Evolutionary conservation across 2,888 invertebrate genomes (phyloP), one percentile per base, ranked within the genome.

Genomic region (Callyntrura sp.): DNA sequence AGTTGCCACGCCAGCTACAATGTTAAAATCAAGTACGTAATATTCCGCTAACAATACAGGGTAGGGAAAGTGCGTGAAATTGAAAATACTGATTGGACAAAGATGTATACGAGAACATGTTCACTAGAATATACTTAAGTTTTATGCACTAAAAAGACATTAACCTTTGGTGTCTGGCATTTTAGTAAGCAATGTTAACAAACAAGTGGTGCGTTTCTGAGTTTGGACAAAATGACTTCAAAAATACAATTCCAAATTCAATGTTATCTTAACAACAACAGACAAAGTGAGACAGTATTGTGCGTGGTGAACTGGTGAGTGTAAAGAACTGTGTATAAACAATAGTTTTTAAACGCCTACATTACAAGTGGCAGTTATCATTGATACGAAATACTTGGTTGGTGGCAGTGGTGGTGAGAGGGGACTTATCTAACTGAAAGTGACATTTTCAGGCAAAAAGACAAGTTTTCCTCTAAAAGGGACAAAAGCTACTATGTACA

Each of bases 371-470:
- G 14, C 51, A 76, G 51, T 76, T 76, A 76, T 76, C 76, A 55
- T 78, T 57, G 28, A 28, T 45, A 73, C 70, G 70, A 5, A 45
- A 65, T 65, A 65, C 65, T 28, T 45, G 73, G 48, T 48, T 43
- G 43, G 76, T 76, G 51, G 48, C 14, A 48, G 76, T 51, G 12
- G 51, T 73, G 51, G 78, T 78, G 78, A 78, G 28, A 78, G 70
- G 51, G 43, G 25, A 65, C 45, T 35, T 60, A 23, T 84, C 84
- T 84, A 68, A 83, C 65, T 65, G 65, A 65, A 55, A 84, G 84
- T 84, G 84, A 73, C 35, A 70, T 84, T 57, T n/a, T 84, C 84
- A 73, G 73, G 84, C 57, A 84, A 57, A 68, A 55, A 68, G 73
- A 73, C 70, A 62, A 35, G 82, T 84, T 68, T 84, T 68, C 57